Conservation (phyloP, 2,113 vertebrate species). For the Procavia capensis region DNA sequence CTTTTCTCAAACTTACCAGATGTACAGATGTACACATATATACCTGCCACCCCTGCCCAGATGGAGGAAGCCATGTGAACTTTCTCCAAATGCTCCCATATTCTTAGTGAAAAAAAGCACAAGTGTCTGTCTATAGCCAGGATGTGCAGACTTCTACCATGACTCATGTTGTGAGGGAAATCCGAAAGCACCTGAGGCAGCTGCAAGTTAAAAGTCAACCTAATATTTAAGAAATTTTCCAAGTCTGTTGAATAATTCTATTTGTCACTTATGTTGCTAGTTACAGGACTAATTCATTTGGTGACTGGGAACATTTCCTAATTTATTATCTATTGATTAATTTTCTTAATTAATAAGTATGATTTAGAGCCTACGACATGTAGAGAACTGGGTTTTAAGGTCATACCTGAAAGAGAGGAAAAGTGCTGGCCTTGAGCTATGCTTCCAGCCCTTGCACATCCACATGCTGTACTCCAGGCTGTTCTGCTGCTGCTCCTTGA, state of each 20-base stretch:
- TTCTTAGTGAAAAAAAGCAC: not conserved
- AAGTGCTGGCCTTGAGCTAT: not conserved
- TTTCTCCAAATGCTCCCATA: not conserved
- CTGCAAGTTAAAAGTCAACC: not conserved
- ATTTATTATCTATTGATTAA: not conserved
- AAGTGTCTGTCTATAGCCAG: not conserved
- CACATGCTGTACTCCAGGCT: not conserved
- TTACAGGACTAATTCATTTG: not conserved
- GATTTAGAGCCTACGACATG: not conserved
- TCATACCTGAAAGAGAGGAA: not conserved
- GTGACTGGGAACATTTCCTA: not conserved
- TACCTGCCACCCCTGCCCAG: not conserved
- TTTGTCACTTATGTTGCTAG: not conserved
- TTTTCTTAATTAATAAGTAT: constrained; percentile 2
- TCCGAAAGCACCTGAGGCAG: not conserved
- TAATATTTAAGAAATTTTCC: not conserved
- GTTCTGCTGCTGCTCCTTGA: not conserved
- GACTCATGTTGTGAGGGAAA: not conserved
- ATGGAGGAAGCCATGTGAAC: not conserved
- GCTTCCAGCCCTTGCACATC: not conserved
- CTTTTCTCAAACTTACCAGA: not conserved
- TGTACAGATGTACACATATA: not conserved
- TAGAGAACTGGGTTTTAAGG: not conserved
- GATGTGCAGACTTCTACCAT: not conserved
- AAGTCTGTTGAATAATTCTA: not conserved